These are phyloP conservation scores for Gavia stellata DNA, from an alignment of 2,113 vertebrate genomes.

Conservation along the genomic window DNA sequence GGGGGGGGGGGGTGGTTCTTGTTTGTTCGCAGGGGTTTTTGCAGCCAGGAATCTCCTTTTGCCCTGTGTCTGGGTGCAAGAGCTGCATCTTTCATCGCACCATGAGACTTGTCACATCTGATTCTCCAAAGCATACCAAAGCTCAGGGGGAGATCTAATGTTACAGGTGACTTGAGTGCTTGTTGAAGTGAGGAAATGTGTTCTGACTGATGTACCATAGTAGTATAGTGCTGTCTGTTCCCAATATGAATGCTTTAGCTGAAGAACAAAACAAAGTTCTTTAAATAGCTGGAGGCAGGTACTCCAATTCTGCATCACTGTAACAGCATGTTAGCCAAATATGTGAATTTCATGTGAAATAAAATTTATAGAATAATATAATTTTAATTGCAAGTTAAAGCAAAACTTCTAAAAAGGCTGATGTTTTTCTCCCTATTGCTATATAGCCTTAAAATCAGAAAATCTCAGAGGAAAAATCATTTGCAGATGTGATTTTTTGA, in stretches of 20 bases:
- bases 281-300: neutral
- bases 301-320: neutral
- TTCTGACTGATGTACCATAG: neutral
- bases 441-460: neutral
- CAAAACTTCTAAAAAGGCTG: neutral
- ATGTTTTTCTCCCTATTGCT: neutral
- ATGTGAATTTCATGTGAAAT: neutral
- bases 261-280: neutral
- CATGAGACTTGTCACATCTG: neutral
- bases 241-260: neutral
- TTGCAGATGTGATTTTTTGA: neutral
- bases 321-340: neutral
- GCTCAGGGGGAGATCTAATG: neutral
- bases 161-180: neutral
- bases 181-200: neutral
- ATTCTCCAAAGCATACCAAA: neutral
- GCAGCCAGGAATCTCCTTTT: neutral
- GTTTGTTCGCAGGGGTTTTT: neutral
- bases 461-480: neutral
- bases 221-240: neutral
- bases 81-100: neutral
- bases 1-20: neutral
- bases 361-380: neutral
- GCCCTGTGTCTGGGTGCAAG: neutral
- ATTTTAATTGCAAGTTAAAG: neutral